A percentile compares a stretch with the other conserved stretches of the same genome.
Conservation (phyloP, 2,888 invertebrate species). For the Hymenopus coronatus region DNA sequence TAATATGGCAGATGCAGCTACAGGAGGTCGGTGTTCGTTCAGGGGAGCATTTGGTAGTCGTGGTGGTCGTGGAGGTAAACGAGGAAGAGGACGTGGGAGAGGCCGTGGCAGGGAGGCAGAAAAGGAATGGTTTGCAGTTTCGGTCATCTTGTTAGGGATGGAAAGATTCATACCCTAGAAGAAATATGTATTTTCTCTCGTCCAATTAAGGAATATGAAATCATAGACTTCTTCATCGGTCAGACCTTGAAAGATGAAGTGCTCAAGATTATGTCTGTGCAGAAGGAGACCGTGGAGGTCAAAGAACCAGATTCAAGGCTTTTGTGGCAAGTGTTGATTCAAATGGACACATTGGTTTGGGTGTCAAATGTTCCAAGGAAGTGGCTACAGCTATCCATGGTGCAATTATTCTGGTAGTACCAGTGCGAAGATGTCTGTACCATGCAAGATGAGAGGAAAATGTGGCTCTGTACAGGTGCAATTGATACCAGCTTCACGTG, state of each 20-base stretch:
- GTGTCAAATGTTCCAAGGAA: conserved; percentile 99
- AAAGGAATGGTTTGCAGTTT: conserved; percentile 99
- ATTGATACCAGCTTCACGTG: conserved; percentile 97
- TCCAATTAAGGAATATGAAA: conserved; percentile 95
- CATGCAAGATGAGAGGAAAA: conserved; percentile 98
- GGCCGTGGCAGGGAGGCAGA: conserved; percentile 92
- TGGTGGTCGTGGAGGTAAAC: conserved; percentile 56
- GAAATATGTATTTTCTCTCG: conserved; percentile 98
- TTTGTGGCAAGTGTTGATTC: conserved; percentile 85
- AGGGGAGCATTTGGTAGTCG: conserved; percentile 82
- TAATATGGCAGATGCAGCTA: conserved; percentile 97
- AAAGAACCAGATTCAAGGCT: conserved; percentile 95
- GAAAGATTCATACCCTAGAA: conserved; percentile 91
- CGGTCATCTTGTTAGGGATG: conserved; percentile 94
- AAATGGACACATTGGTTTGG: conserved; percentile 97
- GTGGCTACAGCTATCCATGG: conserved; percentile 99
- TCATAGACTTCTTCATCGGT: conserved; percentile 97
- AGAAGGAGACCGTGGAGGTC: conserved; percentile 99
- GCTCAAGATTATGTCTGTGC: conserved; percentile 99
- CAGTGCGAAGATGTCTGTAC: conserved; percentile 94
- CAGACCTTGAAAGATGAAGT: conserved; percentile 94
- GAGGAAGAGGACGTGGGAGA: conserved; percentile 76
- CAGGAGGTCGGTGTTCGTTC: conserved; percentile 90
- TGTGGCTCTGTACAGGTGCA: conserved; percentile 98
- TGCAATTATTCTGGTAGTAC: conserved; percentile 97